A percentile compares a stretch with the other conserved stretches of the same genome.
Evolutionary conservation across 30 jellyfish, hydroid and myxozoan species (phyloP).

Genomic region (Catostylus mosaicus): DNA sequence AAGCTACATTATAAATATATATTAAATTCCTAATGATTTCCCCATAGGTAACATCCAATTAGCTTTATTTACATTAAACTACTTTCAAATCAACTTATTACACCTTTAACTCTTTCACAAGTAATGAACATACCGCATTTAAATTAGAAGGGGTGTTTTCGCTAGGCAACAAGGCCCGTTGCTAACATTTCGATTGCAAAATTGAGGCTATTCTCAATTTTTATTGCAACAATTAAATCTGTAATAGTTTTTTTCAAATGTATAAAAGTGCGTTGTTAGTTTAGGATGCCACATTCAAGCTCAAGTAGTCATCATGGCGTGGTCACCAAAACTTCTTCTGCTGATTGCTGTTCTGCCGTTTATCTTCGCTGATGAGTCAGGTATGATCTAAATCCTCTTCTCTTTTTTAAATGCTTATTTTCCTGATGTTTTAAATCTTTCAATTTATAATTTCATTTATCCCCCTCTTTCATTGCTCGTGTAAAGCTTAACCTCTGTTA

Average conservation of each 20-base stretch:
- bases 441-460: neutral
- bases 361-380: conserved; percentile 34
- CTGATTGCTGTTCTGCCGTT: conserved; percentile 23
- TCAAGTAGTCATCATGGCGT: conserved; percentile 14
- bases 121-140: no score
- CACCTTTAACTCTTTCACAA: no score
- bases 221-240: neutral
- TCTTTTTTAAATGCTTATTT: neutral
- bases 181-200: neutral
- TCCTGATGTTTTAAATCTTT: neutral
- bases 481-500: no score
- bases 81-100: no score
- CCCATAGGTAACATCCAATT: no score
- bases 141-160: no score
- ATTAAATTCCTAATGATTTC: no score
- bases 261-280: conserved; percentile 10
- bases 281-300: conserved; percentile 1
- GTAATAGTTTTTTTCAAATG: neutral
- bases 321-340: conserved; percentile 3
- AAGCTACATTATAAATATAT: no score
- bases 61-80: no score
- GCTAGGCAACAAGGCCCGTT: neutral
- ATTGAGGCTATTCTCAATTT: neutral
- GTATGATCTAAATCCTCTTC: neutral
- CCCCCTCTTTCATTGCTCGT: neutral